Evolutionary conservation across 2,113 vertebrate species (phyloP), one percentile per base, ranked within the genome.

Genomic region (Myodes glareolus): DNA sequence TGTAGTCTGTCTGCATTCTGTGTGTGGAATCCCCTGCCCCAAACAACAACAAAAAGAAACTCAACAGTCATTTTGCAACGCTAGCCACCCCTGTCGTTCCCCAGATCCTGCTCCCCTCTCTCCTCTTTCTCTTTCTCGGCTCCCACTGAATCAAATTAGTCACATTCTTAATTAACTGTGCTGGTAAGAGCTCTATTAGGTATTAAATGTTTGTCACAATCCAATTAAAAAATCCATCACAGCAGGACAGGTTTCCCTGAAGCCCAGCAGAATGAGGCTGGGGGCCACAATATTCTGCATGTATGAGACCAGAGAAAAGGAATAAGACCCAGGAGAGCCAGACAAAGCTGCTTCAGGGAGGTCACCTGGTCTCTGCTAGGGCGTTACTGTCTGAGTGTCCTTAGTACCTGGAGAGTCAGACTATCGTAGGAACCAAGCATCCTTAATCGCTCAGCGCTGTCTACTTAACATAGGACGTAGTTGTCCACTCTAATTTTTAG

Each of bases 151-250:
- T 99, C 98, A 97, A 97, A 98, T 99, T 99, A 98, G 98, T 99
- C 98, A 99, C 98, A 98, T 98, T 98, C 98, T 99, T 99, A 99
- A 99, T 99, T 99, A 99, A 99, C 98, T 99, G 98, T 98, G 98
- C 98, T 94, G 93, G 98, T 98, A 96, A 98, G 98, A 99, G 98
- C 98, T 98, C 98, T 99, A 98, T 98, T 98, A 98, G 97, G 98
- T 98, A 98, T 99, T 99, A 99, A 98, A 99, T 99, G 98, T 98
- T 99, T 99, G 98, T 98, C 98, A 98, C 98, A 99, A 99, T 99
- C 98, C 98, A 99, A 99, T 99, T 98, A 98, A 98, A 94, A 98
- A 98, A 98, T 98, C 98, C 98, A 98, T 98, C 98, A 97, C 96
- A 90, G 96, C 90, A 97, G 94, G 97, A 97, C 97, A 96, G 96